Conservation (phyloP, 2,113 vertebrate species). For the Leptodactylus fuscus region DNA sequence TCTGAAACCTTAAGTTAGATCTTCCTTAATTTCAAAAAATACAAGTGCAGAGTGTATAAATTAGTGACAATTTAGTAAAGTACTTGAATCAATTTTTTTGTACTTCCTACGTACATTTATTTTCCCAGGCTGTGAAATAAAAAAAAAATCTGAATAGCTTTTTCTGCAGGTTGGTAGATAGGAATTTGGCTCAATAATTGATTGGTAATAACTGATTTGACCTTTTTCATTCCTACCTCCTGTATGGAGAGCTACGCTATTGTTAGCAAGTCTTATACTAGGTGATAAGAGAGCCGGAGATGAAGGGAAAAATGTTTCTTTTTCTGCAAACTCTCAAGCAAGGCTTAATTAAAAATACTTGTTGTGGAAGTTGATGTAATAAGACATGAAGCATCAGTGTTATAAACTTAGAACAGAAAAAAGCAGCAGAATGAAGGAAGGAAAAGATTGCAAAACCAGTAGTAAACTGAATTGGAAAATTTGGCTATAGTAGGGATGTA, state of each 20-base stretch:
- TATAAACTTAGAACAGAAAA: background rate
- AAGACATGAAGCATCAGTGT: slow-evolving; percentile 4
- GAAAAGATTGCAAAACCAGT: background rate
- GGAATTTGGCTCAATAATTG: slow-evolving; percentile 48
- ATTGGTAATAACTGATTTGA: slow-evolving; percentile 55
- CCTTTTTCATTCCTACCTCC: slow-evolving; percentile 44
- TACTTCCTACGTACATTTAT: slow-evolving; percentile 32
- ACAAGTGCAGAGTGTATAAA: background rate
- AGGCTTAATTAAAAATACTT: slow-evolving; percentile 50
- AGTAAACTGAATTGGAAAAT: too few relatives aligned
- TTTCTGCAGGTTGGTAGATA: slow-evolving; percentile 38
- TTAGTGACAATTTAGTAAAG: slow-evolving; percentile 26
- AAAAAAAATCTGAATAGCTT: slow-evolving; percentile 15
- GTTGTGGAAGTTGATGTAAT: slow-evolving; percentile 17
- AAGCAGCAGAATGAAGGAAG: background rate
- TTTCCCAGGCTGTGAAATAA: slow-evolving; percentile 19
- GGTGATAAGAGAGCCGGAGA: slow-evolving; percentile 48
- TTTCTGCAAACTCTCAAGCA: slow-evolving; percentile 29
- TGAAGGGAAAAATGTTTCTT: slow-evolving; percentile 9
- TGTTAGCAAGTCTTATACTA: slow-evolving; percentile 47
- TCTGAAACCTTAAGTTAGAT: background rate
- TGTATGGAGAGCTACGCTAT: slow-evolving; percentile 37
- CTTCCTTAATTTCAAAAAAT: background rate
- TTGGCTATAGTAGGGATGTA: too few relatives aligned
- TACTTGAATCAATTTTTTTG: slow-evolving; percentile 40